Base-by-base conservation (phyloP, 2,113 vertebrate species). In the Ochotona princeps region DNA sequence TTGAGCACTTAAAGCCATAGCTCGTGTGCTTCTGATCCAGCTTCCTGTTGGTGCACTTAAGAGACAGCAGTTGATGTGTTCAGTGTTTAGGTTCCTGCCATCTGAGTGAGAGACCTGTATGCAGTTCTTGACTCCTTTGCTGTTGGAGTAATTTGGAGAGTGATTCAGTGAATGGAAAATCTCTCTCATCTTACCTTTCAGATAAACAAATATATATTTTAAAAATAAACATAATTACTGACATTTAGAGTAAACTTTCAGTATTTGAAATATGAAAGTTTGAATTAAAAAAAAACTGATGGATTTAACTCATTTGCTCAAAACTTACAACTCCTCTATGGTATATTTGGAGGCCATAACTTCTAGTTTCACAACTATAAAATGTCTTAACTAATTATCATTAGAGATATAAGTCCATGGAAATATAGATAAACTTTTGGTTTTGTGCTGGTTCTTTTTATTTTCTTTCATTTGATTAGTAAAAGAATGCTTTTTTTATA, bases 401-500 rank as follows among this genome's bases (percentile, higher is more conserved):
- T 5, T 44, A 86, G 25, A 1, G 78, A 72, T 66, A 38, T 11
- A 65, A 30, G 94, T 83, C 82, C 57, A 65, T 73, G 57, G 57
- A 78, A 82, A 92, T 92, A 70, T 3, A 63, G 32, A 38, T 2
- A 72, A 28, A 79, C 85, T 38, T 82, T 28, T 47, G 35, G 18
- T 63, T 75, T 86, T 70, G 6, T 66, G 18, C 54, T 47, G 69
- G 66, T 90, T 9, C 38, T 13, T 14, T 57, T 93, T 86, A 49
- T 35, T 26, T 11, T 67, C 35, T 78, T 82, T 38, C 4, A 15
- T 10, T 21, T 89, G 30, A 57, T 12, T 76, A 90, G 74, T 63
- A 82, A 69, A 51, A 94, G 69, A 88, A 26, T 23, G 26, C 38
- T 79, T 94, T 96, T 83, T 67, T 79, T 18, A 78, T 80, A 96